These are phyloP conservation scores for Proteles cristata DNA, from an alignment of 2,113 vertebrate genomes.

Conservation along the genomic window DNA sequence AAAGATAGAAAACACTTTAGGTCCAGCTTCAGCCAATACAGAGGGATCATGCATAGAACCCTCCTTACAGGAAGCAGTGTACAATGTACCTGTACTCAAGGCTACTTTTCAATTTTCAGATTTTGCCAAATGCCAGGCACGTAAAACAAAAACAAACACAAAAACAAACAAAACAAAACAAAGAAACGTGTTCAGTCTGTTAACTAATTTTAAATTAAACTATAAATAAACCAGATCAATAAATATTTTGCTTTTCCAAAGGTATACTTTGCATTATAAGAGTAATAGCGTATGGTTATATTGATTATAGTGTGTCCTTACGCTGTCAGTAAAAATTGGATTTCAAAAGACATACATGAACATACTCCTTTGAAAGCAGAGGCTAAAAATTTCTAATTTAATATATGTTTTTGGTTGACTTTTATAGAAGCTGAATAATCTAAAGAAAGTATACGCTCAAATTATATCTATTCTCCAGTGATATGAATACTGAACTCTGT, in stretches of 20 bases:
- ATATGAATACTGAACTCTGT: neutral
- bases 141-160: neutral
- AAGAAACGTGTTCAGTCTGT: neutral
- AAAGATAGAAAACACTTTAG: neutral
- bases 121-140: neutral
- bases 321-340: neutral
- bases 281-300: neutral
- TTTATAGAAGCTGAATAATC: slow-evolving; percentile 3
- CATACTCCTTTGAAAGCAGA: neutral
- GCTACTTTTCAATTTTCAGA: neutral
- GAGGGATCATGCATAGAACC: neutral
- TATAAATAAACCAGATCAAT: neutral
- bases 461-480: neutral
- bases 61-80: neutral
- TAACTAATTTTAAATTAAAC: neutral
- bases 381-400: neutral
- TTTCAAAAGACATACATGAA: slow-evolving; percentile 7
- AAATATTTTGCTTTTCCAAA: neutral
- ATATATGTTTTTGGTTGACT: neutral
- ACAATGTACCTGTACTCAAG: neutral
- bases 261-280: neutral
- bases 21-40: neutral
- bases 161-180: too few species aligned
- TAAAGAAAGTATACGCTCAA: neutral
- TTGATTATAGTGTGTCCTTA: neutral